A percentile compares a stretch with the other conserved stretches of the same genome.
Evolutionary conservation across 2,113 vertebrate species (phyloP).

Genomic region (Boulengeromyrus knoepffleri): DNA sequence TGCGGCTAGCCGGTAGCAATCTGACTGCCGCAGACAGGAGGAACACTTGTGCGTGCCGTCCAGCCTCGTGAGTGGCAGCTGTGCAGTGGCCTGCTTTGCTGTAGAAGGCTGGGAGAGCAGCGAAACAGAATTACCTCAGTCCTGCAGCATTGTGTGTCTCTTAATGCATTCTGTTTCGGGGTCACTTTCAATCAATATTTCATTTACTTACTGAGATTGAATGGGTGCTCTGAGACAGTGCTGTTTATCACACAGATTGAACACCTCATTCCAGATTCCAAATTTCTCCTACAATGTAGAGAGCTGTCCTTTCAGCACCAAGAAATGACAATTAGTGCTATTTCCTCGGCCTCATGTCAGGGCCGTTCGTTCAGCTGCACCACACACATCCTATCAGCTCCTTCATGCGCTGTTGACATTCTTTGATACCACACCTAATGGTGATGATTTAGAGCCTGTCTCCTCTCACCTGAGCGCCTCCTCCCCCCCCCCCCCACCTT

Average conservation of each 20-base stretch:
- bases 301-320: constrained; percentile 78
- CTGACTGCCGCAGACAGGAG: constrained; percentile 46
- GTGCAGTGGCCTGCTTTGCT: constrained; percentile 75
- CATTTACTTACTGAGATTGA: constrained; percentile 89
- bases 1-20: constrained; percentile 54
- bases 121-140: constrained; percentile 79
- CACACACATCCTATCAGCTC: constrained; percentile 71
- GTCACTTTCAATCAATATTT: constrained; percentile 91
- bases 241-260: constrained; percentile 84
- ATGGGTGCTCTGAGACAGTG: constrained; percentile 80
- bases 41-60: constrained; percentile 59
- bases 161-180: constrained; percentile 90
- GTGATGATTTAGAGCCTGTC: constrained; percentile 66
- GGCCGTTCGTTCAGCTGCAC: constrained; percentile 74
- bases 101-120: constrained; percentile 73
- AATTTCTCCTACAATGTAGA: constrained; percentile 68
- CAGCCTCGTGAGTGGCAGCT: constrained; percentile 67
- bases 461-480: constrained; percentile 55
- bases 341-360: constrained; percentile 59
- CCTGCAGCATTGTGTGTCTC: constrained; percentile 77
- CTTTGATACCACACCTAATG: constrained; percentile 70
- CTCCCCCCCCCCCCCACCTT: constrained; percentile 57
- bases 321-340: constrained; percentile 69
- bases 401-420: constrained; percentile 73
- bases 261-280: constrained; percentile 73